phyloP scores from a whole-genome alignment of 2,113 vertebrate genomes.

The Gallinago paraguaiae region DNA sequence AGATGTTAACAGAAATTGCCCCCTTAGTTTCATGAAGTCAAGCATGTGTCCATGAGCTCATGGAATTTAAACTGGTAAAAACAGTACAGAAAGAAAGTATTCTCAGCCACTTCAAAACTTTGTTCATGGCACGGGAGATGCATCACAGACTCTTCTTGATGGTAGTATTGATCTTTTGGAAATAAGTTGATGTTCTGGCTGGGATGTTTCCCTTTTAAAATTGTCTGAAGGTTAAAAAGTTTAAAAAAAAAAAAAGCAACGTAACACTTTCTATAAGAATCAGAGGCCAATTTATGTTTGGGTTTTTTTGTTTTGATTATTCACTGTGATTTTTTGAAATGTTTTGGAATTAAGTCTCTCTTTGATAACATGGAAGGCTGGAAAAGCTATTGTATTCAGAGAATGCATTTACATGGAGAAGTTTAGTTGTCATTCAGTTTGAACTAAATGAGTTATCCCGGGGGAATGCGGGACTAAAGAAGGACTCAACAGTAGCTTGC shows the following conservation, averaged over 20 bases:
- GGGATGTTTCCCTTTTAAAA: background rate
- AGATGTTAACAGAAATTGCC: background rate
- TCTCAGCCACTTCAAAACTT: background rate
- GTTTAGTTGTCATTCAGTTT: background rate
- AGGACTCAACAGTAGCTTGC: background rate
- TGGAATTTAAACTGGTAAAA: background rate
- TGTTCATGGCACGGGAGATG: background rate
- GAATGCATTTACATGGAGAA: background rate
- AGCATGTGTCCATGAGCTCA: background rate
- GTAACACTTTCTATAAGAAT: background rate
- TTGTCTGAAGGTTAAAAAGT: background rate
- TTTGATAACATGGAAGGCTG: background rate
- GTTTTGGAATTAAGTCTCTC: background rate
- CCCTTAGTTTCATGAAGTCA: background rate
- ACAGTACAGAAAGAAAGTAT: background rate
- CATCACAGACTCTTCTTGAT: background rate
- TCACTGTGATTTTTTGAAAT: background rate
- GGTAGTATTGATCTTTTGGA: background rate
- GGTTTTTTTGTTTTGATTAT: background rate
- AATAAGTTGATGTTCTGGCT: background rate
- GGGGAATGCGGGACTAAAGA: background rate
- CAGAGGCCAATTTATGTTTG: background rate
- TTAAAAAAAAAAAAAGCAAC: background rate
- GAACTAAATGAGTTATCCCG: background rate
- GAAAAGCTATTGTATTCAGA: background rate